A percentile compares a stretch with the other conserved stretches of the same genome.
phyloP scores from a whole-genome alignment of 2,888 invertebrate genomes.

The Callosobruchus maculatus region DNA sequence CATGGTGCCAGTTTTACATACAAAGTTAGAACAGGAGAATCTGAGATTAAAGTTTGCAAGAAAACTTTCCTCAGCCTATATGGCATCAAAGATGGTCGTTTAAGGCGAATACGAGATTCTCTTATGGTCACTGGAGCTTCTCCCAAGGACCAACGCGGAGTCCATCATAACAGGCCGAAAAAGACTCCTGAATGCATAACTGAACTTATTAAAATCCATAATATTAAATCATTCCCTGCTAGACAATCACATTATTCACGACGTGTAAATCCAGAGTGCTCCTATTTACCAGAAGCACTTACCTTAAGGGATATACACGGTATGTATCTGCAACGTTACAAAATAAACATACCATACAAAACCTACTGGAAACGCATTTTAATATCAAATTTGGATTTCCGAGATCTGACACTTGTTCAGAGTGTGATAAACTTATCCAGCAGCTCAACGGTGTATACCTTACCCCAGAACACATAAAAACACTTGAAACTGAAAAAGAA shows the following conservation, averaged over 20 bases:
- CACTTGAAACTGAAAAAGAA: too few relatives aligned
- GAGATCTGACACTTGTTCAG: too few relatives aligned
- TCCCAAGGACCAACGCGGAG: background rate
- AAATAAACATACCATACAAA: too few relatives aligned
- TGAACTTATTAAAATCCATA: background rate
- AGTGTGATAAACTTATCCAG: too few relatives aligned
- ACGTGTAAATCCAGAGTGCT: background rate
- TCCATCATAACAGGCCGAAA: background rate
- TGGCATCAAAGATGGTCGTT: too few relatives aligned
- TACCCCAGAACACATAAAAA: too few relatives aligned
- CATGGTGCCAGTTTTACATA: constrained; percentile 2
- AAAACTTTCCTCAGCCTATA: constrained; percentile 10
- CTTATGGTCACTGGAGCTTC: too few relatives aligned
- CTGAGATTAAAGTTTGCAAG: constrained; percentile 8
- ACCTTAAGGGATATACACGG: background rate
- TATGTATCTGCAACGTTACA: background rate
- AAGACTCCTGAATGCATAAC: background rate
- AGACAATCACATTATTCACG: background rate
- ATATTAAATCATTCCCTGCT: too few relatives aligned
- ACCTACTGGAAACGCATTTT: too few relatives aligned
- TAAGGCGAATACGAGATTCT: too few relatives aligned
- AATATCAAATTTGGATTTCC: too few relatives aligned
- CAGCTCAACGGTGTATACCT: too few relatives aligned
- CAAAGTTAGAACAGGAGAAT: constrained; percentile 5
- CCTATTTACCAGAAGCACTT: constrained; percentile 5